Percentiles rank a stretch among this genome's conserved stretches.
Conservation (phyloP, 2,888 invertebrate genomes). For the Sericinus montela region DNA sequence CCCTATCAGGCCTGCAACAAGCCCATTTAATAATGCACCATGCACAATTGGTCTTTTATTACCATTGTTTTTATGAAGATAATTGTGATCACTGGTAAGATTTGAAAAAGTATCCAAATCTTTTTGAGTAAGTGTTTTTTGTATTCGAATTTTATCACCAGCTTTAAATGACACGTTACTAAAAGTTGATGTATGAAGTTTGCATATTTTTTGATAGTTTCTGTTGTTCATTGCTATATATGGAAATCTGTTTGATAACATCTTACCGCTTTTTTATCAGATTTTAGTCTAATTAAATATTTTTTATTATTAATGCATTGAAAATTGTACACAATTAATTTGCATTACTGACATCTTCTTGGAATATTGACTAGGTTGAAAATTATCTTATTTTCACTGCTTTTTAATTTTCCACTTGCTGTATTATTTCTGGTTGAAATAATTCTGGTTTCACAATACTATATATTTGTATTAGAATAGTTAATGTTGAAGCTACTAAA, state of each 20-base stretch:
- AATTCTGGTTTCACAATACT: constrained; percentile 74
- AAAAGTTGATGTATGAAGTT: constrained; percentile 70
- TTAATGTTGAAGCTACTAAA: constrained; percentile 83
- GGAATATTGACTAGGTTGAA: constrained; percentile 84
- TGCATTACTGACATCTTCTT: constrained; percentile 72
- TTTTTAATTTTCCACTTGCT: constrained; percentile 75
- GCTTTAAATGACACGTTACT: constrained; percentile 69
- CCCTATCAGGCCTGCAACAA: constrained; percentile 90
- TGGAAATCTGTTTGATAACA: constrained; percentile 73
- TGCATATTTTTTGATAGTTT: constrained; percentile 76
- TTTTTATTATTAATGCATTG: constrained; percentile 1
- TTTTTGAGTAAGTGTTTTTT: constrained; percentile 81
- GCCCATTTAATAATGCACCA: constrained; percentile 90
- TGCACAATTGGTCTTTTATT: constrained; percentile 85
- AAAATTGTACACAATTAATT: background rate
- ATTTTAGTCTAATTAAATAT: background rate
- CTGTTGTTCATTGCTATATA: constrained; percentile 71
- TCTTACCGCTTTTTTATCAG: constrained; percentile 56
- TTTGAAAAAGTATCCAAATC: constrained; percentile 87
- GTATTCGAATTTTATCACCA: constrained; percentile 74
- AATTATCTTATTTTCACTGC: constrained; percentile 79
- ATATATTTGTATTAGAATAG: constrained; percentile 83
- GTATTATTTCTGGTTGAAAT: constrained; percentile 70
- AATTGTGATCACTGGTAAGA: constrained; percentile 88
- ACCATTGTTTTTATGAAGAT: constrained; percentile 82